Base-by-base conservation (phyloP, 2,888 invertebrate genomes). In the Tridacna crocea region DNA sequence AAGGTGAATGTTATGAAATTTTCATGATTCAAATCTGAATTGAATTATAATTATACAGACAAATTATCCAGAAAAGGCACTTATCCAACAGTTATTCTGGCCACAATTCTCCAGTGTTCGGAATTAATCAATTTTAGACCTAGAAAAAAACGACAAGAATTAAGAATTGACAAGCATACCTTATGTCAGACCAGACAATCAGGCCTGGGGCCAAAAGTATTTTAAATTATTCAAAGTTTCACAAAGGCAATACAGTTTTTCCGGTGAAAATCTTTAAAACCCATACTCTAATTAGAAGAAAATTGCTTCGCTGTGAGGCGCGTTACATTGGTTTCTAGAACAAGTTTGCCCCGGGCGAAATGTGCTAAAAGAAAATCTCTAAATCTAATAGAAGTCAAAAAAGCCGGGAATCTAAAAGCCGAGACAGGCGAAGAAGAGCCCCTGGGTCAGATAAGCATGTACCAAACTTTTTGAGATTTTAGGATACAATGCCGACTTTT, bases 161-260 rank as follows among this genome's bases (percentile, higher is more conserved):
- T 36, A 36, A 36, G 36, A 36, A 36, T 36, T 36, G 36, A 36
- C 36, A 36, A 36, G 2, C 36, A 36, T 36, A 36, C 36, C 36
- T 36, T 36, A 36, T 36, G 36, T 36, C 36, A 36, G 36, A 36
- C 36, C 36, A 68, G 26, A 36, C 19, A 76, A 66, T 66, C 68
- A 61, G 17, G 79, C 83, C 83, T 60, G 26, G 27, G 76, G 83
- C 65, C 61, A 65, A n/a, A 48, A n/a, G 13, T 27, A 72, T 78
- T 74, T 80, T 83, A 65, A 83, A 83, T 83, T 75, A 83, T 83
- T 83, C 74, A 83, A 83, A 78, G 51, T 80, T 83, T 79, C 61
- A 61, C 74, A 61, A 61, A 47, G 22, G n/a, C 74, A 22, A 74
- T 60, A 74, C 26, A 74, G 22, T 74, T 74, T 48, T 24, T 47